These are phyloP conservation scores for Collichthys lucidus DNA, from an alignment of 2,113 vertebrate genomes.

Conservation along the genomic window DNA sequence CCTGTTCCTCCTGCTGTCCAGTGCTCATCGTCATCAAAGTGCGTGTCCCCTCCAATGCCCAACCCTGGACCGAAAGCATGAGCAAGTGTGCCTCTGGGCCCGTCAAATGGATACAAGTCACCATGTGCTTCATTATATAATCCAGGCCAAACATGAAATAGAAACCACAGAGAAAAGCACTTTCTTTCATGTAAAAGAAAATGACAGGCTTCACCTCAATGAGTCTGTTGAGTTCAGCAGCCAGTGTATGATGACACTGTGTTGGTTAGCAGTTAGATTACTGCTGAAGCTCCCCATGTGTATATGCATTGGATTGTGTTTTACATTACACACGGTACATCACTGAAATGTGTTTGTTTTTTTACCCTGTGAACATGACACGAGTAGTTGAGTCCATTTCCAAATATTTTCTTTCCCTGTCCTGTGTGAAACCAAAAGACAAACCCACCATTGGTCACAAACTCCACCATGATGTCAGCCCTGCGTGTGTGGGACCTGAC, in stretches of 20 bases:
- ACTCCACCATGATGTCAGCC: slow-evolving; percentile 85
- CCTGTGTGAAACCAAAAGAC: background rate
- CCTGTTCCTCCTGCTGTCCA: slow-evolving; percentile 86
- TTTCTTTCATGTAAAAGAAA: slow-evolving; percentile 50
- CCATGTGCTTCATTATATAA: slow-evolving; percentile 83
- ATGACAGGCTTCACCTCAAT: slow-evolving; percentile 46
- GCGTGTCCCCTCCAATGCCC: slow-evolving; percentile 89
- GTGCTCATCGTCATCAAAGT: slow-evolving; percentile 91
- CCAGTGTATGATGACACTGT: slow-evolving; percentile 3
- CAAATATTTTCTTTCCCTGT: background rate
- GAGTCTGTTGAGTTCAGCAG: slow-evolving; percentile 16
- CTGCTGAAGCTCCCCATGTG: background rate
- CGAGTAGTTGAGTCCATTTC: background rate
- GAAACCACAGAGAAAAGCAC: slow-evolving; percentile 56
- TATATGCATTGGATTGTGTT: background rate
- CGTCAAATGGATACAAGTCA: slow-evolving; percentile 93
- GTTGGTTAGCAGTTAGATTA: slow-evolving; percentile 34
- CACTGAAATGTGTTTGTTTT: background rate
- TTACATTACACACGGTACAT: background rate
- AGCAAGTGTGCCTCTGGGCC: slow-evolving; percentile 89
- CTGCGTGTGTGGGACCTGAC: slow-evolving; percentile 65
- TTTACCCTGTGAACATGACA: background rate
- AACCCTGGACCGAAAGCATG: slow-evolving; percentile 92
- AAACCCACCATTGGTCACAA: slow-evolving; percentile 74
- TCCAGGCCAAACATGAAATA: slow-evolving; percentile 46